Percentiles rank a stretch among this genome's conserved stretches.
Evolutionary conservation across 2,888 invertebrate genomes (phyloP).

Genomic region (Sisyra nigra): DNA sequence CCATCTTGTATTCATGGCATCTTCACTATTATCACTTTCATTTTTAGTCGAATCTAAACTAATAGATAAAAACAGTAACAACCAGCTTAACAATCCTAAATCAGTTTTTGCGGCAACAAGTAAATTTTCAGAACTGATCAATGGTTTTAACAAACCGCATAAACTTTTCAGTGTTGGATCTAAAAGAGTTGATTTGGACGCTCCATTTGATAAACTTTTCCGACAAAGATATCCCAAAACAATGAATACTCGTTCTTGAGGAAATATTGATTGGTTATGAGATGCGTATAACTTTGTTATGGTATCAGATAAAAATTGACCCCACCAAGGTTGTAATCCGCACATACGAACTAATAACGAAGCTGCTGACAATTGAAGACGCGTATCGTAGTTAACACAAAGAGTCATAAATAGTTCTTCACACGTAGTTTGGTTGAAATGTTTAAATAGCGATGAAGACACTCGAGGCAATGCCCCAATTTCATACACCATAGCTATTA

Average conservation of each 20-base stretch:
- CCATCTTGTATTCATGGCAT: constrained; percentile 41
- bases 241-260: constrained; percentile 79
- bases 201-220: constrained; percentile 44
- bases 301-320: constrained; percentile 71
- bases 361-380: constrained; percentile 61
- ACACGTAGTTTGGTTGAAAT: constrained; percentile 30
- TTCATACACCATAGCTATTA: constrained; percentile 35
- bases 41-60: constrained; percentile 36
- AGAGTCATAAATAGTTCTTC: constrained; percentile 53
- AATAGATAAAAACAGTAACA: constrained; percentile 56
- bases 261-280: constrained; percentile 60
- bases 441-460: constrained; percentile 21
- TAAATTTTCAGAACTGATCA: constrained; percentile 31
- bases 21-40: neutral
- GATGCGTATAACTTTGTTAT: constrained; percentile 64
- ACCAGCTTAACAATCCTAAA: constrained; percentile 54
- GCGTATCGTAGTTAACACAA: constrained; percentile 62
- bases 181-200: constrained; percentile 44
- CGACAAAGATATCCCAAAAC: constrained; percentile 75
- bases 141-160: constrained; percentile 37
- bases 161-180: constrained; percentile 44
- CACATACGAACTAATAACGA: constrained; percentile 60
- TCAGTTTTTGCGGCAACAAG: constrained; percentile 39
- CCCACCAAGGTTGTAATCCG: constrained; percentile 64
- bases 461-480: constrained; percentile 20